Evolutionary conservation across 1,140 invertebrate species (phyloP).

Genomic region (Drosophila murphyi): DNA sequence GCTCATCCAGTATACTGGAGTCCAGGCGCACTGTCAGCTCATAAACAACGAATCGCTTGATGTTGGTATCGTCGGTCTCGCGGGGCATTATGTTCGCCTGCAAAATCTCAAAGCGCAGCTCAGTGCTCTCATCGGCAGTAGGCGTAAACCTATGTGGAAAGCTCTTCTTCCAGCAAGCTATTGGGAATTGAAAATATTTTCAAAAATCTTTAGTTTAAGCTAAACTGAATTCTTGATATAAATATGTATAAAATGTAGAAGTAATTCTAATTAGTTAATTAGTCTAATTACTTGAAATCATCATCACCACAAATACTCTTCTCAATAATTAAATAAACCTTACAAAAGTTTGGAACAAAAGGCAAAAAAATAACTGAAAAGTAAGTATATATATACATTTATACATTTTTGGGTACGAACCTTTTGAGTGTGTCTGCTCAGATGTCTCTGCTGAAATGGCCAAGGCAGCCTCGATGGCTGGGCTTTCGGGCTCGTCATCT

Average conservation of each 20-base stretch:
- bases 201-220: not conserved
- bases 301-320: no score
- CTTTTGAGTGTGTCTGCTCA: conserved; percentile 56
- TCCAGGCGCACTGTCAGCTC: conserved; percentile 87
- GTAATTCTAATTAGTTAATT: no score
- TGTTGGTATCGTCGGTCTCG: conserved; percentile 84
- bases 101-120: conserved; percentile 85
- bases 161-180: conserved; percentile 74
- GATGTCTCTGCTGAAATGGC: conserved; percentile 54
- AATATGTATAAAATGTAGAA: not conserved
- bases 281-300: no score
- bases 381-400: not conserved
- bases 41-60: conserved; percentile 88
- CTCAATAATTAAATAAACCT: no score
- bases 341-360: no score
- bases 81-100: conserved; percentile 84
- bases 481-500: conserved; percentile 75
- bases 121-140: conserved; percentile 57
- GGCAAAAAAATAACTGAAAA: no score
- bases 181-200: not conserved
- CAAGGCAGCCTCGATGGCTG: conserved; percentile 75
- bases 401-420: conserved; percentile 28
- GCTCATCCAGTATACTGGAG: conserved; percentile 85
- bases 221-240: not conserved
- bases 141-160: conserved; percentile 40